Percentiles rank a stretch among this genome's conserved stretches.
phyloP scores from a whole-genome alignment of 2,888 invertebrate genomes.

The Athrips mouffetella region DNA sequence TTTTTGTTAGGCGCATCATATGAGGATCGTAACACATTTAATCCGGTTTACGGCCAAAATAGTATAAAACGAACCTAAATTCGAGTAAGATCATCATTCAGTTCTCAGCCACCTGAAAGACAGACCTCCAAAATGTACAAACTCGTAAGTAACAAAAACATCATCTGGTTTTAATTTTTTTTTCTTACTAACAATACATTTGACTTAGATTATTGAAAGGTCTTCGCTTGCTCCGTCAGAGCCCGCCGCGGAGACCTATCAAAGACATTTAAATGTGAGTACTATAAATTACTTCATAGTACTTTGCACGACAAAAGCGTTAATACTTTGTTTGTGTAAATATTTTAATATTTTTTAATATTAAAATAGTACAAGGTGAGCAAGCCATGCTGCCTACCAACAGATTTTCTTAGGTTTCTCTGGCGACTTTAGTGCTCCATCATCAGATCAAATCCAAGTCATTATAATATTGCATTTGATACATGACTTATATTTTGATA shows the following conservation, averaged over 20 bases:
- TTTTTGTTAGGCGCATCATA: not conserved
- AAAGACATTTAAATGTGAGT: conserved; percentile 9
- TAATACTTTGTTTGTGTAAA: no score
- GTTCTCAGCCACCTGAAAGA: not conserved
- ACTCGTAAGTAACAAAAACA: conserved; percentile 1
- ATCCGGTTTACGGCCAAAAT: not conserved
- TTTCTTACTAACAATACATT: not conserved
- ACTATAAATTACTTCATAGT: conserved; percentile 1
- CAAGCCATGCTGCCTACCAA: no score
- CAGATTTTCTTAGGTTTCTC: no score
- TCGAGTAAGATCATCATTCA: conserved; percentile 3
- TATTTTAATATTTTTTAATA: no score
- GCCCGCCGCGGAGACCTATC: no score
- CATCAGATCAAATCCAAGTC: no score
- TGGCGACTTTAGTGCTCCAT: no score
- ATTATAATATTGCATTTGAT: no score
- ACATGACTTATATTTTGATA: no score
- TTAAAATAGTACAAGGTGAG: no score
- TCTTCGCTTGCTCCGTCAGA: no score
- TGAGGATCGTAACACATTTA: not conserved
- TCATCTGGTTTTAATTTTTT: not conserved
- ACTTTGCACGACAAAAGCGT: not conserved
- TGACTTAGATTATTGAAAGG: no score
- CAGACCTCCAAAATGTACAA: conserved; percentile 9
- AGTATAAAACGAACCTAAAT: conserved; percentile 2